phyloP scores from a whole-genome alignment of 2,888 invertebrate species.

The Sarcophaga subvicina region DNA sequence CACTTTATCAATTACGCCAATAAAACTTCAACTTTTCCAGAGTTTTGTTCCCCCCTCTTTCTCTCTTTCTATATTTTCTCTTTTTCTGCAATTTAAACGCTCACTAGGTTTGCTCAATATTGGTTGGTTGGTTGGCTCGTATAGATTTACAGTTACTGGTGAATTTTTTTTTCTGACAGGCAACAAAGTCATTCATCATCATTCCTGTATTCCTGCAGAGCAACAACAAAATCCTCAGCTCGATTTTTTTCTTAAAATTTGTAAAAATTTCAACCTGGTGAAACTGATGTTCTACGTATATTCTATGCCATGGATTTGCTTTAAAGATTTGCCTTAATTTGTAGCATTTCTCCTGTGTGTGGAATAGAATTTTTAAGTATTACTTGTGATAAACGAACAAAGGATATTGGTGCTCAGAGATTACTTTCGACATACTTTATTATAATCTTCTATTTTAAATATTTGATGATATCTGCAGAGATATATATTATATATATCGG shows the following conservation, averaged over 20 bases:
- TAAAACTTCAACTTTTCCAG: conserved; percentile 61
- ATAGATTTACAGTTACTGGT: conserved; percentile 38
- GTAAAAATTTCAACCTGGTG: conserved; percentile 47
- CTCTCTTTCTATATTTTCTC: neutral
- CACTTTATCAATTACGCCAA: conserved; percentile 70
- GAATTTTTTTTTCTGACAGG: conserved; percentile 25
- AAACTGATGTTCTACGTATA: neutral
- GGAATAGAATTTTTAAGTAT: conserved; percentile 22
- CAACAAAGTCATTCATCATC: conserved; percentile 61
- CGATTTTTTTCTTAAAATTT: conserved; percentile 3
- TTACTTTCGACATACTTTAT: neutral
- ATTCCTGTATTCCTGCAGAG: conserved; percentile 20
- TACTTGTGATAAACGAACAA: neutral
- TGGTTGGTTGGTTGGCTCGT: conserved; percentile 7
- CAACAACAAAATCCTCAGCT: too few relatives aligned
- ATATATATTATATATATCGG: too few relatives aligned
- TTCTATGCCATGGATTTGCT: conserved; percentile 23
- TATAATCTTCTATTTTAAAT: conserved; percentile 4
- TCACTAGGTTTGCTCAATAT: conserved; percentile 16
- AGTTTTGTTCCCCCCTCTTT: too few relatives aligned
- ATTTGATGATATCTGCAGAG: neutral
- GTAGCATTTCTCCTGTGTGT: conserved; percentile 3
- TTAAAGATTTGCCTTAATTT: conserved; percentile 36
- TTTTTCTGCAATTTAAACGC: conserved; percentile 60
- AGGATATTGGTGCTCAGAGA: neutral